These are phyloP conservation scores for Premnoplex brunnescens DNA, from an alignment of 2,797 vertebrate genomes.

Conservation along the genomic window DNA sequence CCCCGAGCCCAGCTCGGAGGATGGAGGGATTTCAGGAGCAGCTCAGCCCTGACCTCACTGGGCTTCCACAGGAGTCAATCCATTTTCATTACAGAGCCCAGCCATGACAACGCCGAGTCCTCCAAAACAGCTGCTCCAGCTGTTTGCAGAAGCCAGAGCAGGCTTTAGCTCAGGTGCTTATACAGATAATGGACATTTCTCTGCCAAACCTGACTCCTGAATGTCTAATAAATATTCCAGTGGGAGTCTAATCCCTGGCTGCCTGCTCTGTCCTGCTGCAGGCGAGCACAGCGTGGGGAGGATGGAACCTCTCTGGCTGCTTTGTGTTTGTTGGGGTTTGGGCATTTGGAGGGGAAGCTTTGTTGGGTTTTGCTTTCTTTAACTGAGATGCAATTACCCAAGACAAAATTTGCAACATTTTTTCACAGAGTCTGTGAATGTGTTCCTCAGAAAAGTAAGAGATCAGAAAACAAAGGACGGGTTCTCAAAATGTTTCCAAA, in stretches of 20 bases:
- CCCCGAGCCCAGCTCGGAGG: not conserved
- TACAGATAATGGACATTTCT: not conserved
- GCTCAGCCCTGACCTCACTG: rapidly evolving
- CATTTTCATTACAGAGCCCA: not conserved
- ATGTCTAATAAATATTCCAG: not conserved
- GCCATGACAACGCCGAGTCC: rapidly evolving
- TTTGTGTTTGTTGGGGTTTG: not conserved
- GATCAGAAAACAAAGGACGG: not conserved
- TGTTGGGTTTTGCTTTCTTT: not conserved
- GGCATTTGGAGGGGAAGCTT: rapidly evolving
- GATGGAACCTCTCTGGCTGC: too few relatives aligned
- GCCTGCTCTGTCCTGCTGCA: not conserved
- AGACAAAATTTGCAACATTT: not conserved
- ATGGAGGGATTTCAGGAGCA: not conserved
- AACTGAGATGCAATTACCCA: not conserved
- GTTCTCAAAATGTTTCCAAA: not conserved
- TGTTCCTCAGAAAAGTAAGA: not conserved
- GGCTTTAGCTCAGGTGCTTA: not conserved
- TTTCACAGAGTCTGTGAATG: not conserved
- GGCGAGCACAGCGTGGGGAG: not conserved
- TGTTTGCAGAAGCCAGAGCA: not conserved
- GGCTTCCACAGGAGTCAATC: not conserved
- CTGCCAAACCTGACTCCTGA: not conserved
- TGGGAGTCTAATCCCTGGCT: not conserved
- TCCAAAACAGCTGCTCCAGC: not conserved